Conservation (phyloP, 2,113 vertebrate species). For the Chamaea fasciata region DNA sequence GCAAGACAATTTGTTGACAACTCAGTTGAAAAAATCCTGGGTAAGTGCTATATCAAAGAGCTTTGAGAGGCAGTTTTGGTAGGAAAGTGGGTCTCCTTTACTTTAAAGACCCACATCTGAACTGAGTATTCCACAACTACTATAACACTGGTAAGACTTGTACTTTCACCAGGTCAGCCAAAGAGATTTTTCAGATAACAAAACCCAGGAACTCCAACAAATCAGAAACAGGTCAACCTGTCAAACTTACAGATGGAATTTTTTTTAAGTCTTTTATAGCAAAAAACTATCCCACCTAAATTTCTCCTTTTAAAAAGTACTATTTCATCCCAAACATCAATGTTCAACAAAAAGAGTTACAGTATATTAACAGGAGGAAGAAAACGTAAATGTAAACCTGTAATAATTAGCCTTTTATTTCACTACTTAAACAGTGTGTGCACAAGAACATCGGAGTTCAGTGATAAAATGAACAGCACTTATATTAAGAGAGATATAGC, state of each 20-base stretch:
- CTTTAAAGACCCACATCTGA: not conserved
- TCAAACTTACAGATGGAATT: not conserved
- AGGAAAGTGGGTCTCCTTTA: not conserved
- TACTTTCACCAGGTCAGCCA: not conserved
- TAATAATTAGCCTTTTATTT: not conserved
- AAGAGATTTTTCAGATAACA: not conserved
- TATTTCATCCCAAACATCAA: not conserved
- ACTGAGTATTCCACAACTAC: not conserved
- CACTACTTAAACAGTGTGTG: not conserved
- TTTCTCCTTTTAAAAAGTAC: not conserved
- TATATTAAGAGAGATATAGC: not conserved
- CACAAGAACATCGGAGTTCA: not conserved
- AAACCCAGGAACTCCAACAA: not conserved
- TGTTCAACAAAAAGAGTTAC: not conserved
- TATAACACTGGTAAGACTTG: not conserved
- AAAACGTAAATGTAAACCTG: not conserved
- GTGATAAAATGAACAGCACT: not conserved
- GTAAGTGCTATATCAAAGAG: not conserved
- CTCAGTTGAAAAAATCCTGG: not conserved
- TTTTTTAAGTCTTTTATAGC: not conserved
- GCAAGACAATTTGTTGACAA: not conserved
- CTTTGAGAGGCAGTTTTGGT: not conserved
- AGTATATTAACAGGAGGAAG: not conserved
- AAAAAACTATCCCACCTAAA: not conserved
- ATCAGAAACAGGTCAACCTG: not conserved